phyloP scores from a whole-genome alignment of 2,797 vertebrate genomes.

The Enteromius afrohamiltoni region DNA sequence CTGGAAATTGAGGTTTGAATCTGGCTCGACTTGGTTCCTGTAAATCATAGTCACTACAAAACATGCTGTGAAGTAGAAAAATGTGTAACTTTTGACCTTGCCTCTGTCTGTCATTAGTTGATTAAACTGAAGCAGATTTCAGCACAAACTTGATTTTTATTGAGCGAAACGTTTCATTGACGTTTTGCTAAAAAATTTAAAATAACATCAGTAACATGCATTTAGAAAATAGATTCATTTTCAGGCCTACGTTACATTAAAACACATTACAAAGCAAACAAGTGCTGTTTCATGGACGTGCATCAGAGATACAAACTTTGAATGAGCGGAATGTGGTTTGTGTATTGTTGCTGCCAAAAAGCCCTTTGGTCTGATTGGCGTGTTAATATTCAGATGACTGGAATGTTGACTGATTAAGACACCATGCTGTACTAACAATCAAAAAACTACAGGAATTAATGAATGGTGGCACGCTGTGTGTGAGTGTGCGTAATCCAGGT shows the following conservation, averaged over 20 bases:
- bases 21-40: background rate
- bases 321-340: conserved; percentile 25
- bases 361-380: conserved; percentile 45
- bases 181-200: background rate
- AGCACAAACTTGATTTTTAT: background rate
- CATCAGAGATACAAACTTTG: conserved; percentile 17
- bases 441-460: conserved; percentile 54
- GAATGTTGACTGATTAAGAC: conserved; percentile 57
- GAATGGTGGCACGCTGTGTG: conserved; percentile 45
- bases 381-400: conserved; percentile 56
- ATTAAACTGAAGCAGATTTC: background rate
- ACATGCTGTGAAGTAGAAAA: background rate
- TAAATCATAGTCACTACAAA: background rate
- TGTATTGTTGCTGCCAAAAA: conserved; percentile 48
- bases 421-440: conserved; percentile 52
- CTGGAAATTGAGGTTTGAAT: background rate
- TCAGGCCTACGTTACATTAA: background rate
- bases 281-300: background rate
- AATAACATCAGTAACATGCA: background rate
- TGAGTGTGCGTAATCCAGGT: conserved; percentile 60
- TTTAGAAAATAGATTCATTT: background rate
- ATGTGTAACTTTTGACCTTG: background rate
- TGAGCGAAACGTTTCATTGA: background rate
- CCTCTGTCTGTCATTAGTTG: background rate
- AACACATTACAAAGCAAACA: background rate